Evolutionary conservation across 2,888 invertebrate genomes (phyloP), one percentile per base, ranked within the genome.

Genomic region (Hypena proboscidalis): DNA sequence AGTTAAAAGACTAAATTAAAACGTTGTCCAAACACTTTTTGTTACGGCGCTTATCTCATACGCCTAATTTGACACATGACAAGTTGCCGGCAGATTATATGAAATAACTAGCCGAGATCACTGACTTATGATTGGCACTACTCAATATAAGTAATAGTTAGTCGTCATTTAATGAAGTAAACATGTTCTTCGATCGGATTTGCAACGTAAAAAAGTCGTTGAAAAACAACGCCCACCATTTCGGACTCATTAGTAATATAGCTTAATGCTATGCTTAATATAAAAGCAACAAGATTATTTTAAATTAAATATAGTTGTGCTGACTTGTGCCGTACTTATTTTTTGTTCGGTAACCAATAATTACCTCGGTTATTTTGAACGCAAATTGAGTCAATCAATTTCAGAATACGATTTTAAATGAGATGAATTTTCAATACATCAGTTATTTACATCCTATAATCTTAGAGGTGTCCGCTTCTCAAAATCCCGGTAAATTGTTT

Each of bases 111-210:
- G 8, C 13, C 23, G 63, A 57, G 80, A 73, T 80, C 77, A 80
- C 67, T 66, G 77, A 74, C 77, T 46, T 36, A 44, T 76, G 79
- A 81, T 77, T 77, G 75, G 69, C 77, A 78, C 63, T 41, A 52
- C 54, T 65, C 42, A 32, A 10, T 74, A 74, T 70, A 57, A 67
- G 39, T 56, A 45, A 49, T 67, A 64, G 60, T 70, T 65, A 65
- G 60, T 56, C 51, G 50, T 54, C 53, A 62, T 75, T 71, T 81
- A 80, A 80, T 74, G 70, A 77, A 70, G 70, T 73, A 63, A 67
- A 64, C 62, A 61, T 70, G 64, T 73, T 67, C 70, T 70, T 44
- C 39, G 38, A 52, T 52, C 56, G 40, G 55, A 59, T 63, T 67
- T 58, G 32, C 27, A 26, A 36, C 23, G 43, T 55, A 46, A 57